phyloP scores from a whole-genome alignment of 2,113 vertebrate genomes.

The Hippocampus barbouri region DNA sequence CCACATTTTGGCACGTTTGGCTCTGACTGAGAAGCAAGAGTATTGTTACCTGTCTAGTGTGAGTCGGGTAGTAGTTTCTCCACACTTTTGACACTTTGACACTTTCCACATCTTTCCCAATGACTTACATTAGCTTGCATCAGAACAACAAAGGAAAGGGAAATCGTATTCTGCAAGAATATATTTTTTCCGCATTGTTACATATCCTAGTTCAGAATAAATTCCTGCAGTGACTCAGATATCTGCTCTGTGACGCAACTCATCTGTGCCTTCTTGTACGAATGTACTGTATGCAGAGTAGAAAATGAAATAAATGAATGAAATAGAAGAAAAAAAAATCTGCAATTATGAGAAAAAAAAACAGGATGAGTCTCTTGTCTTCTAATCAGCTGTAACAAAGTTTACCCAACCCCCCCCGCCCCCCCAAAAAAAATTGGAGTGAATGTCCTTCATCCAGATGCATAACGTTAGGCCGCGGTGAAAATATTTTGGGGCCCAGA shows the following conservation, averaged over 20 bases:
- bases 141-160: neutral
- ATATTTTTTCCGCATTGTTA: neutral
- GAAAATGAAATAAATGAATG: neutral
- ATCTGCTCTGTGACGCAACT: neutral
- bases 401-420: no score
- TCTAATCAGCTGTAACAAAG: neutral
- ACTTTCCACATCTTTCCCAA: neutral
- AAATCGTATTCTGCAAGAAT: conserved; percentile 1
- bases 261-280: neutral
- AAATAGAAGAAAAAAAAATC: neutral
- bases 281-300: neutral
- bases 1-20: neutral
- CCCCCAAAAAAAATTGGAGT: no score
- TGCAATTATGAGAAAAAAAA: neutral
- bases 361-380: neutral
- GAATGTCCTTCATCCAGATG: no score
- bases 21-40: neutral
- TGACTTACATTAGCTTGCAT: neutral
- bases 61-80: neutral
- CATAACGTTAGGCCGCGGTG: no score
- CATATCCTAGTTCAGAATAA: neutral
- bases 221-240: neutral
- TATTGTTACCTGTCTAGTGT: neutral
- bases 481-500: no score
- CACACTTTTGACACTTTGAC: neutral